Percentiles rank a stretch among this genome's conserved stretches.
Evolutionary conservation across 2,888 invertebrate species (phyloP).

Genomic region (Drosophila mimica): DNA sequence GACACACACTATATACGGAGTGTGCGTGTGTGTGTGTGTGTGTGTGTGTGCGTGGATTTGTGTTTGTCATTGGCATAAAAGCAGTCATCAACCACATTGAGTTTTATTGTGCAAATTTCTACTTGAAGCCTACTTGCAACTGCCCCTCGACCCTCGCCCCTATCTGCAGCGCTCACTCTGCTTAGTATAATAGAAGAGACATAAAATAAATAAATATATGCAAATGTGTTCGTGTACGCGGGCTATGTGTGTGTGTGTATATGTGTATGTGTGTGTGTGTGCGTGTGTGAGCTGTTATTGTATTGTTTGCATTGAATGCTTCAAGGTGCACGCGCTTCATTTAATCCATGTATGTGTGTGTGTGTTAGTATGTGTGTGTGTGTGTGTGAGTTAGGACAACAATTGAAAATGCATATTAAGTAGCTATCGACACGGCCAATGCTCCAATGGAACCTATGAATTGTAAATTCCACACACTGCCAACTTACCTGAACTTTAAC

Average conservation of each 20-base stretch:
- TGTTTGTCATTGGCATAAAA: constrained; percentile 57
- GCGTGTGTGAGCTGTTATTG: constrained; percentile 26
- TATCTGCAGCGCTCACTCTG: background rate
- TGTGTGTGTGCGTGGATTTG: constrained; percentile 10
- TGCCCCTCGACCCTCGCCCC: constrained; percentile 1
- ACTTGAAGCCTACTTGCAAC: constrained; percentile 59
- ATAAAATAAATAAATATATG: constrained; percentile 78
- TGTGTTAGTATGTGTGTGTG: constrained; percentile 10
- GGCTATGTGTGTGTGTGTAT: constrained; percentile 17
- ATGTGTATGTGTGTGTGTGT: background rate
- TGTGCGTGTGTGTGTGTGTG: constrained; percentile 8
- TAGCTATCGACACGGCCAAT: constrained; percentile 50
- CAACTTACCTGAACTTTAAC: constrained; percentile 40
- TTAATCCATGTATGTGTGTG: constrained; percentile 39
- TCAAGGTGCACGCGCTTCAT: constrained; percentile 70
- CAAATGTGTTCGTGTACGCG: constrained; percentile 52
- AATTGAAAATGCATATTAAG: constrained; percentile 74
- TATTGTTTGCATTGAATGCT: constrained; percentile 66
- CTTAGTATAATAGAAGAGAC: constrained; percentile 51
- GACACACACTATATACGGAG: background rate
- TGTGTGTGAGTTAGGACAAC: constrained; percentile 53
- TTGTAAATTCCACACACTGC: constrained; percentile 25
- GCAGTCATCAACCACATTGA: constrained; percentile 65
- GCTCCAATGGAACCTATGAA: constrained; percentile 29
- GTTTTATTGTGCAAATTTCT: constrained; percentile 74